Evolutionary conservation across 2,888 invertebrate genomes (phyloP), one percentile per base, ranked within the genome.

Genomic region (Eupithecia pulchellata): DNA sequence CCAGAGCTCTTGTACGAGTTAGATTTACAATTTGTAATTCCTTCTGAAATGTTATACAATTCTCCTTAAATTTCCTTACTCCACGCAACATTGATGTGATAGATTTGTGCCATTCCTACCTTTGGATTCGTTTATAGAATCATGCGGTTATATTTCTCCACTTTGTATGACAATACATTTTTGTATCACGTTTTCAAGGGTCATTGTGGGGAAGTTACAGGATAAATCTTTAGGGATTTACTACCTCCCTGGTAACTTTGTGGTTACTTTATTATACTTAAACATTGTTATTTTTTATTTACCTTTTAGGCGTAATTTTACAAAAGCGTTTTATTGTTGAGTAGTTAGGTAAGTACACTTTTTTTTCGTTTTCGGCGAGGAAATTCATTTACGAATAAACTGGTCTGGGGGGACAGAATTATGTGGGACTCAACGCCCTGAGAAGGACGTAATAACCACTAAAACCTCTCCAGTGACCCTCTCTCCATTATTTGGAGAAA

Each of bases 71-170:
- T 36, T 55, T 64, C 34, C 64, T 27, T 67, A 67, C 58, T 71
- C 67, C 67, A 52, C 64, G 67, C 52, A 42, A 13, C 42, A n/a
- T 32, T 62, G 63, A 66, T 72, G 39, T 29, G 61, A 75, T 69
- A 67, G 73, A 73, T 70, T 75, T 73, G 73, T 52, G 1, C 52
- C 52, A 25, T 52, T 52, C 25, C 25, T 62, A 68, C 75, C 75
- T 67, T 73, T 73, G 68, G 69, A 66, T 69, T 72, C 69, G 66
- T 68, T 67, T 58, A 47, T 42, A 64, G 62, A 72, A 75, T 70
- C 62, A 62, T 57, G 64, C 57, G 57, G 66, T 68, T 42, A 68
- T 71, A 72, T 72, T 57, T 62, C 64, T 61, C 67, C 62, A 60
- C 36, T 60, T 52, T 64, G 34, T 69, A 39, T 42, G 57, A 25